Evolutionary conservation across 1,140 invertebrate genomes (phyloP).

Genomic region (Linepithema humile): DNA sequence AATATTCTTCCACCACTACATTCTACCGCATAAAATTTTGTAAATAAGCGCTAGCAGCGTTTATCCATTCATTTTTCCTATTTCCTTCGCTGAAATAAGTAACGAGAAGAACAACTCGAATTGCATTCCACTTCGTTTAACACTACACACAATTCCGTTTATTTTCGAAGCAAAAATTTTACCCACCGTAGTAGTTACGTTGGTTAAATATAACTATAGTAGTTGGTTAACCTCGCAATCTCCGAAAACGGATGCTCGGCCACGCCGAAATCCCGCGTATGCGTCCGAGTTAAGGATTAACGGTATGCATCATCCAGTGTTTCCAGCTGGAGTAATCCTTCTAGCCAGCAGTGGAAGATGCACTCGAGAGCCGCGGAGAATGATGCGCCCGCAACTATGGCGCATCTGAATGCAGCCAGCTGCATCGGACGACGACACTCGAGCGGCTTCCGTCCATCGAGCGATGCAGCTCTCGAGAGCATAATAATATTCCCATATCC

Average conservation of each 20-base stretch:
- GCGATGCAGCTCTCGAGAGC: constrained; percentile 57
- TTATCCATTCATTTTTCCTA: neutral
- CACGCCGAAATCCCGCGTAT: constrained; percentile 29
- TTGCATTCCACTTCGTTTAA: constrained; percentile 3
- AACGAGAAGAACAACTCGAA: neutral
- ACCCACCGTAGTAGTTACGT: constrained; percentile 19
- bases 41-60: neutral
- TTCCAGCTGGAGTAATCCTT: constrained; percentile 37
- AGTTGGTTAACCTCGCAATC: constrained; percentile 45
- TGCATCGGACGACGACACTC: constrained; percentile 58
- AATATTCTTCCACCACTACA: neutral
- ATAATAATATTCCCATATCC: constrained; percentile 43
- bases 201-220: constrained; percentile 14
- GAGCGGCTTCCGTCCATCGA: constrained; percentile 54
- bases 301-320: constrained; percentile 48
- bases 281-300: constrained; percentile 53
- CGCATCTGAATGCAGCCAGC: constrained; percentile 34
- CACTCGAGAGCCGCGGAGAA: constrained; percentile 55
- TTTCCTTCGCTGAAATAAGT: neutral
- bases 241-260: constrained; percentile 40
- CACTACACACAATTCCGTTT: neutral
- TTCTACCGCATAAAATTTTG: no score
- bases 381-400: constrained; percentile 23
- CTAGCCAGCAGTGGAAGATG: constrained; percentile 19
- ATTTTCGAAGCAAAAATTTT: neutral